Evolutionary conservation across 2,797 vertebrate species (phyloP).

Genomic region (Xenops minutus): DNA sequence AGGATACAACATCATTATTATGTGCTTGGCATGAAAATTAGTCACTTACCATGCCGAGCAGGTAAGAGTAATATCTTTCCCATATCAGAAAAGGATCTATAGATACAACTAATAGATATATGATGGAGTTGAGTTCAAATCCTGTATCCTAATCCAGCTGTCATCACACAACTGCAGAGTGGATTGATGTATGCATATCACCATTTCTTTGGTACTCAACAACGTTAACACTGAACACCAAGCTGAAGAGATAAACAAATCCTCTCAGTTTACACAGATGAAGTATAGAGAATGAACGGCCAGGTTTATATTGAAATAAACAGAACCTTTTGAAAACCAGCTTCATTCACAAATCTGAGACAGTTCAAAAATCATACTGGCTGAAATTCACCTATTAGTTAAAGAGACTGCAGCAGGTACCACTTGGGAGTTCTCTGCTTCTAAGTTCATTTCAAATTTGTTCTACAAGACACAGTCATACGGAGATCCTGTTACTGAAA

Average conservation of each 20-base stretch:
- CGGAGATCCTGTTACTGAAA: neutral
- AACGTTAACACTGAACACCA: neutral
- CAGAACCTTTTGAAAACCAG: neutral
- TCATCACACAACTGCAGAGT: neutral
- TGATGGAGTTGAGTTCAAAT: neutral
- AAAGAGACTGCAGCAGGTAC: neutral
- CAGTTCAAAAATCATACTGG: neutral
- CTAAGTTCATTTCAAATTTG: neutral
- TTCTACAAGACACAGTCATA: neutral
- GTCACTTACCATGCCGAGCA: neutral
- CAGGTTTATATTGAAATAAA: neutral
- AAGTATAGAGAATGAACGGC: neutral
- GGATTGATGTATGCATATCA: neutral
- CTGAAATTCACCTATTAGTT: neutral
- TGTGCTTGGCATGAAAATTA: neutral
- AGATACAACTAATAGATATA: neutral
- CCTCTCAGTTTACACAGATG: neutral
- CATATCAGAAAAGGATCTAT: neutral
- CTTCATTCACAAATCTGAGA: neutral
- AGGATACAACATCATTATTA: neutral
- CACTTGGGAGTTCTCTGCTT: neutral
- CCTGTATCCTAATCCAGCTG: neutral
- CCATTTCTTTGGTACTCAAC: neutral
- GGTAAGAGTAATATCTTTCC: neutral
- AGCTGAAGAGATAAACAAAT: neutral